Percentiles rank a stretch among this genome's conserved stretches.
Evolutionary conservation across 2,113 vertebrate species (phyloP).

Genomic region (Xiphophorus couchianus): DNA sequence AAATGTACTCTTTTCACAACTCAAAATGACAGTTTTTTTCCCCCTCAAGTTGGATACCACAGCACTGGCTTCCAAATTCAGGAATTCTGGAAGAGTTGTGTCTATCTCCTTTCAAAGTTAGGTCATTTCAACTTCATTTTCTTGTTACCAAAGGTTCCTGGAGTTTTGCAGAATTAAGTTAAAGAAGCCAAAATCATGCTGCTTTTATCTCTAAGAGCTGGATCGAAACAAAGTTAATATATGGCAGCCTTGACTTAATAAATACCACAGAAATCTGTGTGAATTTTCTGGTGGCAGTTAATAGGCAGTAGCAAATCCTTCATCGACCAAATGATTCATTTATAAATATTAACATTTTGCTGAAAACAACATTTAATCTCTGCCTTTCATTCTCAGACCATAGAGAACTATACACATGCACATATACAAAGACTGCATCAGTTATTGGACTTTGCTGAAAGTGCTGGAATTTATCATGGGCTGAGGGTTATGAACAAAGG

Average conservation of each 20-base stretch:
- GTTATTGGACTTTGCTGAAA: conserved; percentile 15
- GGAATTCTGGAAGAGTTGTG: conserved; percentile 12
- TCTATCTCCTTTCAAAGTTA: conserved; percentile 17
- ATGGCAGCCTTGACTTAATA: conserved; percentile 19
- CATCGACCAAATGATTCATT: conserved; percentile 37
- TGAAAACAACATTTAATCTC: conserved; percentile 33
- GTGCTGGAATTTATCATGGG: conserved; percentile 9
- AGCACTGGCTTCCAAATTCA: conserved; percentile 24
- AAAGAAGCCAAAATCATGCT: conserved; percentile 10
- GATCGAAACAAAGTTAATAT: conserved; percentile 27
- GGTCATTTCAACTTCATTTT: conserved; percentile 11
- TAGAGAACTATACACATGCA: not conserved
- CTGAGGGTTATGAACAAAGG: conserved; percentile 28
- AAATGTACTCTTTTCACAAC: conserved; percentile 57
- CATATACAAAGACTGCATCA: not conserved
- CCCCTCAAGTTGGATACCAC: conserved; percentile 13
- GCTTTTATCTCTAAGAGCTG: conserved; percentile 34
- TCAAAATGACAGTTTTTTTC: conserved; percentile 40
- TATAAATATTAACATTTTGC: conserved; percentile 35
- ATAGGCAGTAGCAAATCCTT: conserved; percentile 33
- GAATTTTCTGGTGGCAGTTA: conserved; percentile 37
- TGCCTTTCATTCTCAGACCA: conserved; percentile 8
- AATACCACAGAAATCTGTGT: conserved; percentile 5
- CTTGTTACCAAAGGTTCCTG: conserved; percentile 5
- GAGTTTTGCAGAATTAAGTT: conserved; percentile 19